Base-by-base conservation (phyloP, 2,888 invertebrate genomes). In the Acleris laterana region DNA sequence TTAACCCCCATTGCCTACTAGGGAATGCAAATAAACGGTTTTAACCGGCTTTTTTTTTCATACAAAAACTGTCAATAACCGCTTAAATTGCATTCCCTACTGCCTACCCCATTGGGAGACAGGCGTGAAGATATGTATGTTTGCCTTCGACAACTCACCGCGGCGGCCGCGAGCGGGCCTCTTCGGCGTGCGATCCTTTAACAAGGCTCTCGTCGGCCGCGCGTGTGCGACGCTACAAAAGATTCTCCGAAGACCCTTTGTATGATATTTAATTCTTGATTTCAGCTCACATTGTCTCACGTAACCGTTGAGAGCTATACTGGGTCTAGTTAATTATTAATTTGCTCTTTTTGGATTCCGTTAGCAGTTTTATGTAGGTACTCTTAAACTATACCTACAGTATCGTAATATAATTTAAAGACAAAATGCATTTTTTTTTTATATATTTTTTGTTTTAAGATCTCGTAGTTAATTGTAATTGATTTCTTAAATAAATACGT, bases 171-270 rank as follows among this genome's bases (percentile, higher is more conserved):
- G 38, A 3, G n/a, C 20, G 1, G 22, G n/a, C 5, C 20, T 5
- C 7, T 20, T 42, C 11, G 1, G 19, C 56, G 62, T 62, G 6
- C 57, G 28, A 57, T 62, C 16, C 32, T 11, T 20, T 50, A 22
- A 55, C 49, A 61, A 61, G 28, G 32, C 56, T 60, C 51, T 50
- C 46, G 9, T 22, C 19, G 55, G 28, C 28, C 28, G 20, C 28
- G 50, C 61, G 53, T 20, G 28, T 56, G 32, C n/a, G 56, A 32
- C 42, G 50, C 52, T 32, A 52, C 51, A 52, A 66, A 66, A 62
- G 61, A 57, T 62, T 38, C 62, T 62, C 61, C 25, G 5, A 57
- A 62, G 66, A 52, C 66, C 20, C 51, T 48, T 62, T 62, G 22
- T 46, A 44, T 48, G 38, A 38, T 51, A 62, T 25, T 52, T 25